Conservation (phyloP, 2,113 vertebrate genomes). For the Proteles cristata region DNA sequence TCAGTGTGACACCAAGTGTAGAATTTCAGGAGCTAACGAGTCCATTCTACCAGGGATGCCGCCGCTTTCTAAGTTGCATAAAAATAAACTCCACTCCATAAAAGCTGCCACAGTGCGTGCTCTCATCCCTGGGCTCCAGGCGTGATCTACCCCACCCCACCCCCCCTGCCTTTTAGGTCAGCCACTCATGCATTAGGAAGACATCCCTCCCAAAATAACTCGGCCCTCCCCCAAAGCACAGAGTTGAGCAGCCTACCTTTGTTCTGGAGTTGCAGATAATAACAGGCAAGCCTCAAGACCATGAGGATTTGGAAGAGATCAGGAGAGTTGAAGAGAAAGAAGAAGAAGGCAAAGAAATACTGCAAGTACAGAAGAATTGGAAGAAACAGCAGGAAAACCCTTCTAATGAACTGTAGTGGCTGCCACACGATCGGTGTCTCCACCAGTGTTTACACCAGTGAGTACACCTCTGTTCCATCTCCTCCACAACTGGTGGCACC, state of each 20-base stretch:
- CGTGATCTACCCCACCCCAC: constrained; percentile 25
- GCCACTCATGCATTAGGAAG: constrained; percentile 86
- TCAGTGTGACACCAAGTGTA: constrained; percentile 57
- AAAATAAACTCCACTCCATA: constrained; percentile 81
- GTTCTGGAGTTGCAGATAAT: constrained; percentile 92
- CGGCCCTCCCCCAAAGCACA: constrained; percentile 87
- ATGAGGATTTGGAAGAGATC: constrained; percentile 91
- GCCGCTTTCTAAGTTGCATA: constrained; percentile 82
- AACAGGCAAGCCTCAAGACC: constrained; percentile 91
- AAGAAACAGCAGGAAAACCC: constrained; percentile 79
- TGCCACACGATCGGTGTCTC: constrained; percentile 80
- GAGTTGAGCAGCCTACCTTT: constrained; percentile 93
- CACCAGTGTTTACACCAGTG: constrained; percentile 83
- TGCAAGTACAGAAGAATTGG: constrained; percentile 79
- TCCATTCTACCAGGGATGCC: constrained; percentile 57
- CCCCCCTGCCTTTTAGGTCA: constrained; percentile 83
- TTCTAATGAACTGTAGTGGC: constrained; percentile 76
- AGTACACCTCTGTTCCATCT: constrained; percentile 82
- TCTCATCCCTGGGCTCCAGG: constrained; percentile 77
- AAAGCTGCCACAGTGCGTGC: constrained; percentile 78
- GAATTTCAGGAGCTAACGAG: constrained; percentile 67
- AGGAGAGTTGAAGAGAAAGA: constrained; percentile 86
- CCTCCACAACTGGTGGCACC: constrained; percentile 81
- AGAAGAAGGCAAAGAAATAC: constrained; percentile 74
- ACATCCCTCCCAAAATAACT: constrained; percentile 88